Percentiles rank a stretch among this genome's conserved stretches.
Evolutionary conservation across 1,140 invertebrate species (phyloP).

Genomic region (Microplitis demolitor): DNA sequence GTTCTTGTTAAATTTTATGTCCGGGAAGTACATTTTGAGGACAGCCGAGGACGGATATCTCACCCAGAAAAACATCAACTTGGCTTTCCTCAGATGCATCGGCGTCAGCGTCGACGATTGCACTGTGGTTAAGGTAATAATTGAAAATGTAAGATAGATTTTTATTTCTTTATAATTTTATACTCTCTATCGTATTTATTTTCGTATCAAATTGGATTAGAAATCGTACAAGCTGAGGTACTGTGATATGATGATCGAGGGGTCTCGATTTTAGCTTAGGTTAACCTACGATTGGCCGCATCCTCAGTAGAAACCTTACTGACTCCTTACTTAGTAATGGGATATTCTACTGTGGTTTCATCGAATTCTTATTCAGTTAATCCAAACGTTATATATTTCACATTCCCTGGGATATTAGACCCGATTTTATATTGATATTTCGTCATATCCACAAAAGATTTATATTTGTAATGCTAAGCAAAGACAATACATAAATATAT

Average conservation of each 20-base stretch:
- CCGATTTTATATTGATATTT: conserved; percentile 10
- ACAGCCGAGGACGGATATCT: conserved; percentile 97
- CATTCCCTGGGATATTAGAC: conserved; percentile 3
- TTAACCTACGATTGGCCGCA: conserved; percentile 58
- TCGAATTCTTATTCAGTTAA: conserved; percentile 57
- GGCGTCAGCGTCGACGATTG: conserved; percentile 96
- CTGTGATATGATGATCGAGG: conserved; percentile 40
- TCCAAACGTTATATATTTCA: conserved; percentile 38
- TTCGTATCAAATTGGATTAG: conserved; percentile 58
- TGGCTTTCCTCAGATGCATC: conserved; percentile 99
- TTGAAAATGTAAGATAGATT: conserved; percentile 25
- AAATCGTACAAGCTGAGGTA: conserved; percentile 61
- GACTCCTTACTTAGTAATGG: conserved; percentile 60
- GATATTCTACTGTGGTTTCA: conserved; percentile 62
- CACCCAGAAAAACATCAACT: conserved; percentile 99
- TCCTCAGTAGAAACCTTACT: conserved; percentile 60
- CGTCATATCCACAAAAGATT: no score
- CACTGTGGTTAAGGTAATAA: conserved; percentile 78
- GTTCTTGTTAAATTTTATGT: conserved; percentile 99
- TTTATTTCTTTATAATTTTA: conserved; percentile 35
- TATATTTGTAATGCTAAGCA: no score
- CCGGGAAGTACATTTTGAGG: conserved; percentile 99
- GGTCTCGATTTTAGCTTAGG: conserved; percentile 47
- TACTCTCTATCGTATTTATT: conserved; percentile 55
- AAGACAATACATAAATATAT: no score